These are phyloP conservation scores for Cotesia chilonis DNA, from an alignment of 1,140 invertebrate species.

Conservation along the genomic window DNA sequence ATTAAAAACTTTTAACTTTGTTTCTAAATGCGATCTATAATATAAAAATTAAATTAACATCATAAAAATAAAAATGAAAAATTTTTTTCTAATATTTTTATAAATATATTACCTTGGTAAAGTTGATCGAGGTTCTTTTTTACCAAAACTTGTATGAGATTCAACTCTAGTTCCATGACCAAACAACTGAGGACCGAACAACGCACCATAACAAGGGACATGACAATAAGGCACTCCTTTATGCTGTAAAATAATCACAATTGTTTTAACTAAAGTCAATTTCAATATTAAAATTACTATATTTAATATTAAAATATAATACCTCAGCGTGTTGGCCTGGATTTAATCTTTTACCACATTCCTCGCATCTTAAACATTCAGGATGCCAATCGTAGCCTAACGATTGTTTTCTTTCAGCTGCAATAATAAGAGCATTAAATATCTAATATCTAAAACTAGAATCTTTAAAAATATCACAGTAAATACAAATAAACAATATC, in stretches of 20 bases:
- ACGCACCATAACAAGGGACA: conserved; percentile 87
- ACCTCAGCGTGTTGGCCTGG: conserved; percentile 90
- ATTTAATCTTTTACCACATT: conserved; percentile 89
- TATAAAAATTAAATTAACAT: conserved; percentile 22
- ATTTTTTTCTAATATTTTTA: not conserved
- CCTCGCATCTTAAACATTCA: conserved; percentile 87
- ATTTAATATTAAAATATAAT: not conserved
- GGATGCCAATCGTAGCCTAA: conserved; percentile 94
- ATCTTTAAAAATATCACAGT: not conserved
- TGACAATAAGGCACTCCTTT: conserved; percentile 92
- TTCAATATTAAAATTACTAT: no score
- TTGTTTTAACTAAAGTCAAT: no score
- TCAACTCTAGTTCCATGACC: conserved; percentile 87
- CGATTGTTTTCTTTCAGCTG: conserved; percentile 90
- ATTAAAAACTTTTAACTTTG: conserved; percentile 82
- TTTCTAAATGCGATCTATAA: conserved; percentile 78
- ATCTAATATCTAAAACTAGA: conserved; percentile 3
- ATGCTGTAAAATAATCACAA: conserved; percentile 69
- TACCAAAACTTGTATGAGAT: conserved; percentile 86
- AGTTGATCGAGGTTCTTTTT: conserved; percentile 68
- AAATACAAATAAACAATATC: conserved; percentile 6
- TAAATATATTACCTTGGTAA: conserved; percentile 55
- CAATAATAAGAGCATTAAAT: conserved; percentile 48
- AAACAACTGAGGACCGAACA: conserved; percentile 87
- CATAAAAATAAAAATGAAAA: not conserved